Evolutionary conservation across 2,113 vertebrate species (phyloP).

Genomic region (mouse (Mus musculus)): GRCm39 chrX:65588001-65588500

Average conservation of each 20-base stretch:
- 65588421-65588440: background rate
- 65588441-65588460: background rate
- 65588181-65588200: background rate
- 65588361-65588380: background rate
- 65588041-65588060: background rate
- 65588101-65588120: background rate
- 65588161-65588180: background rate
- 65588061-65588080: background rate
- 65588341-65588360: background rate
- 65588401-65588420: background rate
- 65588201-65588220: background rate
- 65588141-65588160: background rate
- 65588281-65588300: background rate
- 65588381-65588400: background rate
- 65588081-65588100: background rate
- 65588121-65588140: background rate
- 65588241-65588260: background rate
- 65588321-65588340: background rate
- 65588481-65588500: background rate
- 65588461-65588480: background rate
- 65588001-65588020: background rate
- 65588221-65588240: background rate
- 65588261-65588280: background rate
- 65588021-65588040: background rate
- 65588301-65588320: background rate